These are phyloP conservation scores for Galendromus occidentalis DNA, from an alignment of 1,140 invertebrate genomes.

Conservation along the genomic window DNA sequence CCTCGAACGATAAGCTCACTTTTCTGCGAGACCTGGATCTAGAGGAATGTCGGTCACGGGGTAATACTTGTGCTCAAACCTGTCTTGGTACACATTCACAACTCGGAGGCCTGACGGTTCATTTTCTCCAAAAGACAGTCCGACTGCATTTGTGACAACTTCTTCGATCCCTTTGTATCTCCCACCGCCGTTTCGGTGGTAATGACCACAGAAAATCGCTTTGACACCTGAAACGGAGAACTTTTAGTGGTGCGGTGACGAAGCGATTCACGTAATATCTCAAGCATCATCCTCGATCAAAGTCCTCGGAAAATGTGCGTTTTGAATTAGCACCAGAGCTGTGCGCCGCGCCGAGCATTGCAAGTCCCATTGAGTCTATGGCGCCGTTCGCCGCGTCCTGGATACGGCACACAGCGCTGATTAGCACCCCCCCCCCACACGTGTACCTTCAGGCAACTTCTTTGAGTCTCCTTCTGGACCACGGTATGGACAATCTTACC, in stretches of 20 bases:
- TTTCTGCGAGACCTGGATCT: too few relatives aligned
- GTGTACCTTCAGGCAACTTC: neutral
- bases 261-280: too few relatives aligned
- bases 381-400: too few relatives aligned
- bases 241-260: too few relatives aligned
- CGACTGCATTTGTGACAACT: conserved; percentile 35
- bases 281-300: too few relatives aligned
- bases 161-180: conserved; percentile 30
- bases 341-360: too few relatives aligned
- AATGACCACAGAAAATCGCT: conserved; percentile 37
- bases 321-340: too few relatives aligned
- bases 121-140: conserved; percentile 28
- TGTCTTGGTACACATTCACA: conserved; percentile 27
- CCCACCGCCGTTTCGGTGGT: conserved; percentile 35
- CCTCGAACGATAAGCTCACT: too few relatives aligned
- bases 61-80: conserved; percentile 28
- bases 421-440: too few relatives aligned
- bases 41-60: conserved; percentile 15
- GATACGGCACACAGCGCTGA: too few relatives aligned
- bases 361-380: too few relatives aligned
- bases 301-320: too few relatives aligned
- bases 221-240: conserved; percentile 25
- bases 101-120: conserved; percentile 31
- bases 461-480: neutral
- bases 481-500: conserved; percentile 23